These are phyloP conservation scores for Platysternon megacephalum DNA, from an alignment of 2,113 vertebrate species.

Conservation along the genomic window DNA sequence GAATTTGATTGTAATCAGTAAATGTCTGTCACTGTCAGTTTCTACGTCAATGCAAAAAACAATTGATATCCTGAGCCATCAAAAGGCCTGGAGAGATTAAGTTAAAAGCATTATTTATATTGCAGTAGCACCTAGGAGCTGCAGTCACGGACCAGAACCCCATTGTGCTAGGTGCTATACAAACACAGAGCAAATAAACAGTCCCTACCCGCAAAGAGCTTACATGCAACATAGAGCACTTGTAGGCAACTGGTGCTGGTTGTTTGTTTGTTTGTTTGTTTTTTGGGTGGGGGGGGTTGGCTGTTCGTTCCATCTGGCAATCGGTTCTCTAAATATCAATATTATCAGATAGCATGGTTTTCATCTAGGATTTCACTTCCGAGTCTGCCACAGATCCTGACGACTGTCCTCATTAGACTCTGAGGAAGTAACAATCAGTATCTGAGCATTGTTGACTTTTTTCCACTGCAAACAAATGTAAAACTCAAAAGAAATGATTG, in stretches of 20 bases:
- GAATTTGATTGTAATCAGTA: neutral
- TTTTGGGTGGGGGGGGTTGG: neutral
- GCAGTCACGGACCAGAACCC: neutral
- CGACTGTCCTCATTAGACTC: neutral
- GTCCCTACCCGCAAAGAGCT: neutral
- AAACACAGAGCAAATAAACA: neutral
- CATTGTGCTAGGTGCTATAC: neutral
- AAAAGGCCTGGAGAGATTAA: neutral
- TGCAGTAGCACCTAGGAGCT: neutral
- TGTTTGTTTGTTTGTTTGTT: too few species aligned
- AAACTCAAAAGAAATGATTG: neutral
- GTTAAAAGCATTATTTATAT: neutral
- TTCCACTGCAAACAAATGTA: neutral
- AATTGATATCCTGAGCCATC: neutral
- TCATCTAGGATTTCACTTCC: neutral
- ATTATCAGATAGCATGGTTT: neutral
- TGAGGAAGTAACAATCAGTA: neutral
- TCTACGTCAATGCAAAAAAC: neutral
- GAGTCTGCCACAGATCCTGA: neutral
- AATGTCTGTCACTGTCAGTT: neutral
- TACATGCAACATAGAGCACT: neutral
- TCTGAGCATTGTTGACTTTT: neutral
- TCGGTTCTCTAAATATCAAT: neutral
- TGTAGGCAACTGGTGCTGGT: too few species aligned
- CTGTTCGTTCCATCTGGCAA: neutral